These are phyloP conservation scores for Mermis nigrescens DNA, from an alignment of 2,888 invertebrate species.

Conservation along the genomic window DNA sequence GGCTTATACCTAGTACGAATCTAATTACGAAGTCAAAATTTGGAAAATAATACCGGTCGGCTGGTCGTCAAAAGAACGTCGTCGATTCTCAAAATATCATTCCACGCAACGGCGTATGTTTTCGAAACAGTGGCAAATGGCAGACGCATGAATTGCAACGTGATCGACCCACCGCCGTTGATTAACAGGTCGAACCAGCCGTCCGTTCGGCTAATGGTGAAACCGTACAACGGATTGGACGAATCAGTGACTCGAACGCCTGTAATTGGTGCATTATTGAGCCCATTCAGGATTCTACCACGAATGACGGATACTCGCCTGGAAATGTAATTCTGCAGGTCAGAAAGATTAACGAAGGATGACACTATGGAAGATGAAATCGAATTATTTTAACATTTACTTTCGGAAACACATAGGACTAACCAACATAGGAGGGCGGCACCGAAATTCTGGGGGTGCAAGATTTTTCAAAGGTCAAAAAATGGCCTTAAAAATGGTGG, in stretches of 20 bases:
- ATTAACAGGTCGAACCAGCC: constrained; percentile 87
- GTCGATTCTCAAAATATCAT: constrained; percentile 75
- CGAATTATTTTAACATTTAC: too few relatives aligned
- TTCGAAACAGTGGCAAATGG: constrained; percentile 56
- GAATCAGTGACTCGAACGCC: constrained; percentile 91
- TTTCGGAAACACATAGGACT: too few relatives aligned
- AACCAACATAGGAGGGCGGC: too few relatives aligned
- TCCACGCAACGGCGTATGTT: constrained; percentile 89
- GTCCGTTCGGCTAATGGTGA: constrained; percentile 45
- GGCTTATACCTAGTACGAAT: too few relatives aligned
- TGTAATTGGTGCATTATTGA: constrained; percentile 76
- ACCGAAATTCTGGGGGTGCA: too few relatives aligned
- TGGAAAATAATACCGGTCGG: too few relatives aligned
- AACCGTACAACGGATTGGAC: constrained; percentile 77
- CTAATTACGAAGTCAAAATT: too few relatives aligned
- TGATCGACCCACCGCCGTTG: constrained; percentile 92
- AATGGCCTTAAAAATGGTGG: too few relatives aligned
- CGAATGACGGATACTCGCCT: constrained; percentile 97
- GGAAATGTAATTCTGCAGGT: constrained; percentile 35
- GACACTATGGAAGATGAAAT: background rate
- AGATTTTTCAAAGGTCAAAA: too few relatives aligned
- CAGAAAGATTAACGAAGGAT: background rate
- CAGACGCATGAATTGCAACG: constrained; percentile 79
- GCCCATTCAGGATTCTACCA: constrained; percentile 74
- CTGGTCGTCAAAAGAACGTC: constrained; percentile 43